A percentile compares a stretch with the other conserved stretches of the same genome.
Evolutionary conservation across 2,888 invertebrate genomes (phyloP).

Genomic region (Palloptera scutellata): DNA sequence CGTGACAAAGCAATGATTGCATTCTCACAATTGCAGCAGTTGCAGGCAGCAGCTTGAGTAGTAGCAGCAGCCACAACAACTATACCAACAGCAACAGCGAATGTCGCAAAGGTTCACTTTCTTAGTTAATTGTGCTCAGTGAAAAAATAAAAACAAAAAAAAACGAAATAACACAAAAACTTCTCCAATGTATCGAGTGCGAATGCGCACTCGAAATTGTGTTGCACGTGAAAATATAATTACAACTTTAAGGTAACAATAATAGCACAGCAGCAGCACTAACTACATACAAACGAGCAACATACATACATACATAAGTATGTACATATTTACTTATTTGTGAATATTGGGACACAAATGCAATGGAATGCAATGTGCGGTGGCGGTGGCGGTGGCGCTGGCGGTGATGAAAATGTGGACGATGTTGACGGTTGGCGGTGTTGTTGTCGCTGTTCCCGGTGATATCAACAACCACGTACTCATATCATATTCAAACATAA

Average conservation of each 20-base stretch:
- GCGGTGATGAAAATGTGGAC: background rate
- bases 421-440: slow-evolving; percentile 5
- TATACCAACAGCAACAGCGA: slow-evolving; percentile 33
- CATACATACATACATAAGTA: background rate
- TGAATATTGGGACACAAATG: background rate
- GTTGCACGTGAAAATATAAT: slow-evolving; percentile 32
- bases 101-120: slow-evolving; percentile 53
- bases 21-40: slow-evolving; percentile 1
- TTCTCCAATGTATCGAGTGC: background rate
- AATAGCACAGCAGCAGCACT: background rate
- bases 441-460: too few relatives aligned
- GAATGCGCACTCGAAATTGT: slow-evolving; percentile 34
- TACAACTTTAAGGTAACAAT: slow-evolving; percentile 9
- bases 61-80: background rate
- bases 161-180: too few relatives aligned
- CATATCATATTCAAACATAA: slow-evolving; percentile 6
- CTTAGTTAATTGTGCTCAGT: slow-evolving; percentile 47
- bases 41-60: too few relatives aligned
- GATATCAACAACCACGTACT: too few relatives aligned
- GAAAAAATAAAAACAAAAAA: too few relatives aligned
- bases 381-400: background rate
- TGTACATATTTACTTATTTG: background rate
- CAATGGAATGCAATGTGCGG: slow-evolving; percentile 4
- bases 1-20: slow-evolving; percentile 9
- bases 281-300: background rate